These are phyloP conservation scores for Andrena bucephala DNA, from an alignment of 2,888 invertebrate species.

Conservation along the genomic window DNA sequence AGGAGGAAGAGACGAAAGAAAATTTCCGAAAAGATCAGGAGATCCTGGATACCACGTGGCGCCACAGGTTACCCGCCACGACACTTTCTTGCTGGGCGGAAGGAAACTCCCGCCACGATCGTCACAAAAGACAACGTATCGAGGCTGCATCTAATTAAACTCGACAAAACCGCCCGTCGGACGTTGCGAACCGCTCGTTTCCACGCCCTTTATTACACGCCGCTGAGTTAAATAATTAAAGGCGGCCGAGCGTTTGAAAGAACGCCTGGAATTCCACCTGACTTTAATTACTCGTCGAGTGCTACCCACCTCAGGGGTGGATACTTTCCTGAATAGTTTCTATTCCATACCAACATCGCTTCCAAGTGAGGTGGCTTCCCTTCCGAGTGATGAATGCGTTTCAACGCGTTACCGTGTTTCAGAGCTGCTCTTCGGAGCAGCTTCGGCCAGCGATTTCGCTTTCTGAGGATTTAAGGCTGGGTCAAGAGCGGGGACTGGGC, in stretches of 20 bases:
- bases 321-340: conserved; percentile 28
- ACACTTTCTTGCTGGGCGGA: no score
- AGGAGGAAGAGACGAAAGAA: neutral
- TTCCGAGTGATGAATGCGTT: neutral
- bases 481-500: no score
- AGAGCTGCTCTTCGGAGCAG: no score
- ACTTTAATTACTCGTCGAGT: conserved; percentile 31
- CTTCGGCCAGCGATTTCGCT: no score
- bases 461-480: no score
- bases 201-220: conserved; percentile 29
- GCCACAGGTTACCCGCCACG: no score
- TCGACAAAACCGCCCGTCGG: neutral
- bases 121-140: neutral
- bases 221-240: conserved; percentile 41
- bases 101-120: no score
- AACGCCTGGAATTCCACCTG: conserved; percentile 16
- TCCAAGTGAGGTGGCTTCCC: neutral
- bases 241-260: conserved; percentile 28
- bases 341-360: neutral
- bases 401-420: neutral
- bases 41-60: no score
- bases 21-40: neutral
- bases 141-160: neutral
- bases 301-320: conserved; percentile 12
- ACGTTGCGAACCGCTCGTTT: conserved; percentile 9